A percentile compares a stretch with the other conserved stretches of the same genome.
phyloP scores from a whole-genome alignment of 2,797 vertebrate genomes.

The Typhlichthys subterraneus region DNA sequence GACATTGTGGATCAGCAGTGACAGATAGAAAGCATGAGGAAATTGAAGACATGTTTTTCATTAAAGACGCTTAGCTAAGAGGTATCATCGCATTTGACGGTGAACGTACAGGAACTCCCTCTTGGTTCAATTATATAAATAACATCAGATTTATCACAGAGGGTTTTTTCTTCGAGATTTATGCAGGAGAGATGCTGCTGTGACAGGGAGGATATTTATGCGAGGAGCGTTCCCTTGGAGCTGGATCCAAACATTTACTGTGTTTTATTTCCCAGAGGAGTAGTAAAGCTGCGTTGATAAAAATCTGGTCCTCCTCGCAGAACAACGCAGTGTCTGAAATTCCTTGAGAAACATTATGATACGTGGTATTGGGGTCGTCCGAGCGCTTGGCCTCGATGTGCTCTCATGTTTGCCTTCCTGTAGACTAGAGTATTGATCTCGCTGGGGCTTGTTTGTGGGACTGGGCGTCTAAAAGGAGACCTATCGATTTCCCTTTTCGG shows the following conservation, averaged over 20 bases:
- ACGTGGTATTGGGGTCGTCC: conserved; percentile 41
- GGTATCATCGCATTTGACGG: no score
- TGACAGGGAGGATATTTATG: conserved; percentile 43
- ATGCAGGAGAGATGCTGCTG: conserved; percentile 24
- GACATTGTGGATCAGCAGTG: no score
- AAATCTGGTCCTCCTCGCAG: conserved; percentile 54
- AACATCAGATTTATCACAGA: neutral
- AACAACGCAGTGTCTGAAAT: conserved; percentile 56
- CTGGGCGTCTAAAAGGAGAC: conserved; percentile 63
- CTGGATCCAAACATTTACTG: conserved; percentile 46
- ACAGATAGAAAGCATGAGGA: no score
- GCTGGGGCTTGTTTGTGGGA: conserved; percentile 67
- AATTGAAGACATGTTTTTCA: no score
- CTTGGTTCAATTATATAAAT: neutral
- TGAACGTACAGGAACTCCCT: no score
- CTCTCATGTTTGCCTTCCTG: conserved; percentile 66
- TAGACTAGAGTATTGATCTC: conserved; percentile 71
- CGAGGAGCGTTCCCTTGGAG: conserved; percentile 14
- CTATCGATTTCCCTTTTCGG: conserved; percentile 63
- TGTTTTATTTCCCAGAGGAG: conserved; percentile 55
- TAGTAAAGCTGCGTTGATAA: conserved; percentile 56
- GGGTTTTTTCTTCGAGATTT: neutral
- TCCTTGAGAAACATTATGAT: conserved; percentile 50
- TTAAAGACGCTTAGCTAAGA: no score
- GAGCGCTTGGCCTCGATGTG: conserved; percentile 55